Evolutionary conservation across 2,797 vertebrate genomes (phyloP).

Genomic region (Adrianichthys oophorus): DNA sequence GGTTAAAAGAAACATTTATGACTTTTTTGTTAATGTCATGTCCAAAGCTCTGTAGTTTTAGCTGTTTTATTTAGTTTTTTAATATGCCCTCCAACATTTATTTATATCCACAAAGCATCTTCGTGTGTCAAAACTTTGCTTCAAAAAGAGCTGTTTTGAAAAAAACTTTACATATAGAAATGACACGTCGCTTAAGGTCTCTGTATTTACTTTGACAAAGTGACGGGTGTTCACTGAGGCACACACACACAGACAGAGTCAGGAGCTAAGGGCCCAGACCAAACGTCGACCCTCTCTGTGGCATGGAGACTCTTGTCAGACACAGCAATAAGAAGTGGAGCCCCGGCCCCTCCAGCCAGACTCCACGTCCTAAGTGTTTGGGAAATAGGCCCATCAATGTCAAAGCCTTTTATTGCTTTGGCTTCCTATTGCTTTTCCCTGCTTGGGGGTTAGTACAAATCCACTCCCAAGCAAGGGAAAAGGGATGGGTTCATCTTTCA

Average conservation of each 20-base stretch:
- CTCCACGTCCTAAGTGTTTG: constrained; percentile 71
- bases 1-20: too few species aligned
- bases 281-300: constrained; percentile 51
- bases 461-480: constrained; percentile 42
- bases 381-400: constrained; percentile 75
- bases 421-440: constrained; percentile 76
- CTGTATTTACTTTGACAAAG: constrained; percentile 60
- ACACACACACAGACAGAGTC: constrained; percentile 44
- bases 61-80: too few species aligned
- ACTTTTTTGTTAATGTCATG: too few species aligned
- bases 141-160: too few species aligned
- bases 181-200: constrained; percentile 1
- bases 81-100: too few species aligned
- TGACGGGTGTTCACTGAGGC: constrained; percentile 75
- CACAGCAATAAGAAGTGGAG: constrained; percentile 69
- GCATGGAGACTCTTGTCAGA: constrained; percentile 67
- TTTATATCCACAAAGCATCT: too few species aligned
- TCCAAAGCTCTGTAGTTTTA: too few species aligned
- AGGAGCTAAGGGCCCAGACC: constrained; percentile 49
- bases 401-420: constrained; percentile 76
- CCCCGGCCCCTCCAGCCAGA: constrained; percentile 64
- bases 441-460: constrained; percentile 62
- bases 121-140: too few species aligned
- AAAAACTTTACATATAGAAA: too few species aligned
- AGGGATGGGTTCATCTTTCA: constrained; percentile 59